These are phyloP conservation scores for Vanessa tameamea DNA, from an alignment of 1,140 invertebrate species.

Conservation along the genomic window DNA sequence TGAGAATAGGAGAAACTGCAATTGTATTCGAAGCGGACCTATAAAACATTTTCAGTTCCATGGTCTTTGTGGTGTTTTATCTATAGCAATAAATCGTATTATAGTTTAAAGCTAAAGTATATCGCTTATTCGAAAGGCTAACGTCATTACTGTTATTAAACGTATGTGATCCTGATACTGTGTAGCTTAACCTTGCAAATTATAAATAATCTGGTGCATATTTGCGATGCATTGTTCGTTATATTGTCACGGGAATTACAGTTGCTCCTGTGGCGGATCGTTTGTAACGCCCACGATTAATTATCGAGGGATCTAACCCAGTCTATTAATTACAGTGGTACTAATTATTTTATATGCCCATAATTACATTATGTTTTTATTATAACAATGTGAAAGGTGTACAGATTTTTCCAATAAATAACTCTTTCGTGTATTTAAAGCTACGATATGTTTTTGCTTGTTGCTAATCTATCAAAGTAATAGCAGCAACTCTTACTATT, in stretches of 20 bases:
- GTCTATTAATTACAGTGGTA: constrained; percentile 36
- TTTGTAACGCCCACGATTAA: constrained; percentile 33
- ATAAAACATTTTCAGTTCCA: constrained; percentile 19
- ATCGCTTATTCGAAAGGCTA: constrained; percentile 6
- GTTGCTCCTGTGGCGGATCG: constrained; percentile 30
- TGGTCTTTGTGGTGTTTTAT: constrained; percentile 22
- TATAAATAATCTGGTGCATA: constrained; percentile 26
- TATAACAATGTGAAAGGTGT: background rate
- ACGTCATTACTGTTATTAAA: constrained; percentile 27
- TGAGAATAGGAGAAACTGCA: constrained; percentile 53
- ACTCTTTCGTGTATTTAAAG: background rate
- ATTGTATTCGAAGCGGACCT: constrained; percentile 20
- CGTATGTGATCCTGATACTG: constrained; percentile 29
- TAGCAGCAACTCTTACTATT: background rate
- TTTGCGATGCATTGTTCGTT: constrained; percentile 35
- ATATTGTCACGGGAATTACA: constrained; percentile 43
- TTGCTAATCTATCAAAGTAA: background rate
- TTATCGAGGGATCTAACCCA: constrained; percentile 33
- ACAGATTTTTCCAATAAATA: background rate
- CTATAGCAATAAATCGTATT: background rate
- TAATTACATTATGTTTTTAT: background rate
- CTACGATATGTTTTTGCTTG: background rate
- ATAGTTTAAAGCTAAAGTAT: constrained; percentile 3
- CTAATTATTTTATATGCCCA: background rate
- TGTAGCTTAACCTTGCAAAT: constrained; percentile 36